Base-by-base conservation (phyloP, 1,140 invertebrate species). In the Drosophila truncata region DNA sequence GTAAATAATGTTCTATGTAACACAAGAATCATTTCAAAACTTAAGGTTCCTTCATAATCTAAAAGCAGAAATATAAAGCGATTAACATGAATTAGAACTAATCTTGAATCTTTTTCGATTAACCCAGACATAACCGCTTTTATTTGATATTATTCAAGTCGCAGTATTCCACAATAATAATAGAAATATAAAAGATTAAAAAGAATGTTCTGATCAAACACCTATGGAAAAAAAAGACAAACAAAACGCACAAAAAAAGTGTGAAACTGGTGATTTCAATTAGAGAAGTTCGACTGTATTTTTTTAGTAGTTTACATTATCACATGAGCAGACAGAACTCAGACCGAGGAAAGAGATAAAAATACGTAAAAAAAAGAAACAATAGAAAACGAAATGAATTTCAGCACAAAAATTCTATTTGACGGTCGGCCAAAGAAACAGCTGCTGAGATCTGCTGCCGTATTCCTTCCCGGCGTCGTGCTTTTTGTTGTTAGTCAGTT, bases 281-380 rank as follows among this genome's bases (percentile, higher is more conserved):
- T 70, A 54, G 66, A 70, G 46, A 70, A 44, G 63, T 44, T 67
- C 13, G 31, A 60, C 49, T 70, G 57, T 67, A 59, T 62, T 54
- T 42, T 65, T 33, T 39, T 35, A 29, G 50, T 55, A 64, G 70
- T 79, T 88, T 88, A 87, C 66, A 80, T 66, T 88, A 82, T 87
- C 80, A 87, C 47, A 82, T 42, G 60, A 54, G 29, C 49, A 82
- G 49, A 41, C 79, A 60, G 41, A 80, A 59, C 49, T 72, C 33
- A 71, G 41, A 58, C 52, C 62, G 16, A 55, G 65, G 35, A 67
- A 46, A 64, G 31, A 72, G 66, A 74, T 66, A 66, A 77, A 79
- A 87, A 63, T 79, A 77, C 49, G 67, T 84, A 65, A 80, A 73
- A 84, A 73, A 63, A 73, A 84, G 64, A 66, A 80, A 65, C 66